These are phyloP conservation scores for Pyrocoelia pectoralis DNA, from an alignment of 2,888 invertebrate genomes.

Conservation along the genomic window DNA sequence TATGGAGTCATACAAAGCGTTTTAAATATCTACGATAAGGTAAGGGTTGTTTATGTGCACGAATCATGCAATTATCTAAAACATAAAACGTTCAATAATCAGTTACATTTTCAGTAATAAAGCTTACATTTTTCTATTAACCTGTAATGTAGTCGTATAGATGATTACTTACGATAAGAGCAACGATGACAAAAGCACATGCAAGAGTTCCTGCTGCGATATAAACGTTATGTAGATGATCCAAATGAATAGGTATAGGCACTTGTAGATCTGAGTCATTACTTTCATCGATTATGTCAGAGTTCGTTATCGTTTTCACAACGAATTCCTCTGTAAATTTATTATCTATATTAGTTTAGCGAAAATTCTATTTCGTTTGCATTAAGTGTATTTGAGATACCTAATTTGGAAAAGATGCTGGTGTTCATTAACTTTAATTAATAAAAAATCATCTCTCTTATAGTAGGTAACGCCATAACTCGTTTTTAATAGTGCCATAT, in stretches of 20 bases:
- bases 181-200: slow-evolving; percentile 77
- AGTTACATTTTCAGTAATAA: not conserved
- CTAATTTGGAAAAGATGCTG: no score
- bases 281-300: slow-evolving; percentile 41
- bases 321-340: slow-evolving; percentile 69
- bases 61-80: not conserved
- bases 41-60: not conserved
- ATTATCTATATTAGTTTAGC: not conserved
- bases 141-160: slow-evolving; percentile 17
- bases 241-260: slow-evolving; percentile 65
- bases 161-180: slow-evolving; percentile 69
- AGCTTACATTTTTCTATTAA: slow-evolving; percentile 4
- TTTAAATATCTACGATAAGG: not conserved
- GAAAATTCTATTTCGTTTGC: slow-evolving; percentile 53
- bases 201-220: slow-evolving; percentile 80
- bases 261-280: slow-evolving; percentile 44
- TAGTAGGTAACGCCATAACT: no score
- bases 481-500: no score
- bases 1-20: no score
- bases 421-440: no score
- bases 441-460: no score
- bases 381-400: not conserved
- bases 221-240: slow-evolving; percentile 78
- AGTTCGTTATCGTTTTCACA: slow-evolving; percentile 67
- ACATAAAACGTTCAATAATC: not conserved